Evolutionary conservation across 2,888 invertebrate species (phyloP).

Genomic region (Rhimphoctona megacephalus): DNA sequence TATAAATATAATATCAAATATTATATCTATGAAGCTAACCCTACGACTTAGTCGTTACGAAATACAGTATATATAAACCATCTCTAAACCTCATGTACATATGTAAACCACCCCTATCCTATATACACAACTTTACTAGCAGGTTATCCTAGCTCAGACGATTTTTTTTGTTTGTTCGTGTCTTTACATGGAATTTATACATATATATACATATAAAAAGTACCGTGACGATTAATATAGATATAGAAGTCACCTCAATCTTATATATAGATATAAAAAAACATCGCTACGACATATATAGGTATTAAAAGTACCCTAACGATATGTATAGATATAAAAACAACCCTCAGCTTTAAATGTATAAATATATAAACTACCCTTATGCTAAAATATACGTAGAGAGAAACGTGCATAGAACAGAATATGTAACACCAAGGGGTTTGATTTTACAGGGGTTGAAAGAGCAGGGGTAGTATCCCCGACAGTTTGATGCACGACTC

Average conservation of each 20-base stretch:
- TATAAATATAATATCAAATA: background rate
- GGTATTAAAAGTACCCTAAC: background rate
- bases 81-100: slow-evolving; percentile 7
- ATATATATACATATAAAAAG: background rate
- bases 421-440: slow-evolving; percentile 32
- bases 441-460: slow-evolving; percentile 62
- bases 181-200: background rate
- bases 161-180: slow-evolving; percentile 8
- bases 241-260: background rate
- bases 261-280: slow-evolving; percentile 1
- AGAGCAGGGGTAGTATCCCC: slow-evolving; percentile 50
- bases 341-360: background rate
- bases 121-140: slow-evolving; percentile 21
- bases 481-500: slow-evolving; percentile 75
- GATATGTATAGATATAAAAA: background rate
- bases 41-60: background rate
- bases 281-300: background rate
- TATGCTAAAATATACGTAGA: background rate
- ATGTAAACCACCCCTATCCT: slow-evolving; percentile 15
- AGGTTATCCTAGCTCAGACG: slow-evolving; percentile 11
- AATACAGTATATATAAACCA: slow-evolving; percentile 31
- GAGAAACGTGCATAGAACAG: background rate
- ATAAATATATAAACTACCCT: background rate
- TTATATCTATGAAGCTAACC: background rate
- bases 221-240: slow-evolving; percentile 6